Percentiles rank a stretch among this genome's conserved stretches.
phyloP scores from a whole-genome alignment of 2,888 invertebrate genomes.

The Monoplex corrugatus region DNA sequence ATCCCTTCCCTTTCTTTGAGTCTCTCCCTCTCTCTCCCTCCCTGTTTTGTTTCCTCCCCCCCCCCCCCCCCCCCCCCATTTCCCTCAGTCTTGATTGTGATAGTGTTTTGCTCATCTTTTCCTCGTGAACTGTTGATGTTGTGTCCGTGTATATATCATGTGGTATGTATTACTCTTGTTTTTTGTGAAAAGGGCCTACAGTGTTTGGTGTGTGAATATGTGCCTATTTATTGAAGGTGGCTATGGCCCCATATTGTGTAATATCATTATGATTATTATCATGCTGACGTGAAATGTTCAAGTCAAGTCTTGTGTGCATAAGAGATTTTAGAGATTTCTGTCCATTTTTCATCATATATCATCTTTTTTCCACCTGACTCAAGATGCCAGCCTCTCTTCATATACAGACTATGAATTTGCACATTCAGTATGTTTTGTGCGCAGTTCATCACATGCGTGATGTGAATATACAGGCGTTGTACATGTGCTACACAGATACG shows the following conservation, averaged over 20 bases:
- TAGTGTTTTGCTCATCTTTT: conserved; percentile 3
- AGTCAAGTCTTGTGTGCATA: background rate
- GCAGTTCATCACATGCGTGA: too few species aligned
- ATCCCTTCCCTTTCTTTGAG: too few species aligned
- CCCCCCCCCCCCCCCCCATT: too few species aligned
- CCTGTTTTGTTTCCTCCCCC: too few species aligned
- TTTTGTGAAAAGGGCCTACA: background rate
- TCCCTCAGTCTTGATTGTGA: too few species aligned
- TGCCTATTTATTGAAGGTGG: conserved; percentile 21
- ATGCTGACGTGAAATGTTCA: conserved; percentile 9
- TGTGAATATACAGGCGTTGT: too few species aligned
- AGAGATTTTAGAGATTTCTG: background rate
- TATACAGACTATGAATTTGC: too few species aligned
- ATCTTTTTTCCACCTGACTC: background rate
- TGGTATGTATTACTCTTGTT: background rate
- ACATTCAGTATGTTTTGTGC: too few species aligned
- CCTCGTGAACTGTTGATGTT: background rate
- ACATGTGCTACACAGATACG: too few species aligned
- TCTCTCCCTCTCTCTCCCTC: too few species aligned
- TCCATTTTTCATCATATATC: background rate
- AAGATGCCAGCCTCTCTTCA: too few species aligned
- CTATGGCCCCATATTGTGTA: background rate
- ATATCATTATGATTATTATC: too few species aligned
- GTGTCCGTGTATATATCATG: background rate
- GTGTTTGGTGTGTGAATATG: background rate